A percentile compares a stretch with the other conserved stretches of the same genome.
Evolutionary conservation across 2,888 invertebrate species (phyloP).

Genomic region (Disparrhopalites patrizii): DNA sequence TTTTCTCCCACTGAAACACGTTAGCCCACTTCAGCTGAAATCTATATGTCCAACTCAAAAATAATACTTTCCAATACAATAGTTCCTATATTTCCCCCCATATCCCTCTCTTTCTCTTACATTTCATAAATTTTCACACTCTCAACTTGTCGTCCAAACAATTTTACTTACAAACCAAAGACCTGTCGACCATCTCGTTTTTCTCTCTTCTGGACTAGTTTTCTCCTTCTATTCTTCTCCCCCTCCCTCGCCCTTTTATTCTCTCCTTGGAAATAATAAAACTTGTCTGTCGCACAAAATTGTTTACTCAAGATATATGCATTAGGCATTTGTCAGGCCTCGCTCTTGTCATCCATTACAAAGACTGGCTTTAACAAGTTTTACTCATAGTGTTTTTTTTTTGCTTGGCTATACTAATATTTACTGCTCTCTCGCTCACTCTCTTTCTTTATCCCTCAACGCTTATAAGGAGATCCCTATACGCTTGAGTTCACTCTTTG

Average conservation of each 20-base stretch:
- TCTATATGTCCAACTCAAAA: not conserved
- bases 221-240: not conserved
- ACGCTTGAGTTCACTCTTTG: too few relatives aligned
- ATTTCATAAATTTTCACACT: conserved; percentile 19
- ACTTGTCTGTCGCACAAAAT: not conserved
- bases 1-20: too few relatives aligned
- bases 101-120: too few relatives aligned
- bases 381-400: too few relatives aligned
- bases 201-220: too few relatives aligned
- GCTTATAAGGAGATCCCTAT: too few relatives aligned
- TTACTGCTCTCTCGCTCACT: too few relatives aligned
- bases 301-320: not conserved
- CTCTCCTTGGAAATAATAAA: not conserved
- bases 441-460: too few relatives aligned
- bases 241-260: not conserved
- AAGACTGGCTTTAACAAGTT: not conserved
- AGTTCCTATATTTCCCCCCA: too few relatives aligned
- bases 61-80: conserved; percentile 15
- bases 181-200: conserved; percentile 6
- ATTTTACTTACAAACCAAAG: conserved; percentile 1
- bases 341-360: not conserved
- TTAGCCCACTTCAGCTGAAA: not conserved
- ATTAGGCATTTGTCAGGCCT: not conserved
- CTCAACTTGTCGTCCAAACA: not conserved
- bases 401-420: too few relatives aligned